These are phyloP conservation scores for Colostygia pectinataria DNA, from an alignment of 2,888 invertebrate species.

Conservation along the genomic window DNA sequence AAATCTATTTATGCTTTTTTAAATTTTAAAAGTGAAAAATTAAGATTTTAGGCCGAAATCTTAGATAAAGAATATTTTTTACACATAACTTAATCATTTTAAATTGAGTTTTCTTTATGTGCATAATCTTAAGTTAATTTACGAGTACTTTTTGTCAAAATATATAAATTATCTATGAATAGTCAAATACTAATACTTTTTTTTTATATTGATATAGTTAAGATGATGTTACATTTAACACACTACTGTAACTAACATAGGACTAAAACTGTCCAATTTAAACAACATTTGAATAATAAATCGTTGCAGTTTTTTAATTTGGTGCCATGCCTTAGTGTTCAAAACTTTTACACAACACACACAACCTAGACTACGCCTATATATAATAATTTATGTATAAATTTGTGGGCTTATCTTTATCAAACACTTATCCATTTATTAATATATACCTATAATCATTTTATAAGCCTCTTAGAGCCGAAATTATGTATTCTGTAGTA, in stretches of 20 bases:
- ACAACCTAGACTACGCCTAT: background rate
- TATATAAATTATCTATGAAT: too few species aligned
- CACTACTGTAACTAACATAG: conserved; percentile 26
- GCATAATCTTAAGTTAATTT: background rate
- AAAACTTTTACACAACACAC: conserved; percentile 1
- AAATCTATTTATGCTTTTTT: background rate
- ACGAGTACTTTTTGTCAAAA: too few species aligned
- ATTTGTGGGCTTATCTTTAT: conserved; percentile 6
- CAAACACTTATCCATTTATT: conserved; percentile 13
- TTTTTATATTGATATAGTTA: background rate
- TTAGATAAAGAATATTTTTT: background rate
- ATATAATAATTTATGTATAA: background rate
- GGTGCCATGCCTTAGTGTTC: conserved; percentile 1
- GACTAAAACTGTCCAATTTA: conserved; percentile 2
- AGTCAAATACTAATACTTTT: too few species aligned
- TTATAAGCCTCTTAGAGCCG: too few species aligned
- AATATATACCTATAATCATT: too few species aligned
- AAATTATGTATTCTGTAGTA: too few species aligned
- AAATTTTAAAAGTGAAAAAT: background rate
- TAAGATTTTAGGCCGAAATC: conserved; percentile 9
- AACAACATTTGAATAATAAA: background rate
- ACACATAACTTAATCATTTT: background rate
- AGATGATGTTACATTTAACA: conserved; percentile 4
- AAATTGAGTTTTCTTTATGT: background rate
- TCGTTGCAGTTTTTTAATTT: conserved; percentile 6